Conservation (phyloP, 2,888 invertebrate genomes). For the Branchellion lobata region DNA sequence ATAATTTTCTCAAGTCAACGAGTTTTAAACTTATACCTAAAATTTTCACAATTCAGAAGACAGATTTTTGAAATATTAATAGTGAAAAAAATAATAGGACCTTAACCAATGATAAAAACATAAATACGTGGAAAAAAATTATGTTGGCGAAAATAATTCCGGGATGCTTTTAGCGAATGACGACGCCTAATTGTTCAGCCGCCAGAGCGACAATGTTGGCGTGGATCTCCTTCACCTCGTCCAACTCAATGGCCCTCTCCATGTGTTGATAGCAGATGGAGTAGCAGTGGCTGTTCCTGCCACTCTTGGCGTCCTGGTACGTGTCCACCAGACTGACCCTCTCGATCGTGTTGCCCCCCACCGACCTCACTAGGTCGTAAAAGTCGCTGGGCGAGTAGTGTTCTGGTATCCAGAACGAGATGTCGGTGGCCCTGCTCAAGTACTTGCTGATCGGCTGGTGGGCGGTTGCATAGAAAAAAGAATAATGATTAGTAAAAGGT, state of each 20-base stretch:
- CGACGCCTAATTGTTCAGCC: constrained; percentile 64
- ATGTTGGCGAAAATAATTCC: no score
- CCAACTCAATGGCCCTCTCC: constrained; percentile 81
- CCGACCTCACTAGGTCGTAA: constrained; percentile 82
- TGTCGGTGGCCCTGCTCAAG: constrained; percentile 84
- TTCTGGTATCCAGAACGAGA: constrained; percentile 91
- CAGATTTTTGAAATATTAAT: no score
- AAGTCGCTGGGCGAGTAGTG: constrained; percentile 62
- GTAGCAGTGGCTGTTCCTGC: constrained; percentile 82
- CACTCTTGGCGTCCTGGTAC: constrained; percentile 80
- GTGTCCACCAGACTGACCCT: constrained; percentile 83
- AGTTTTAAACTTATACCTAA: no score
- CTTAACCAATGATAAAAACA: no score
- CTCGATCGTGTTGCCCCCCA: constrained; percentile 90
- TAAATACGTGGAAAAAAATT: no score
- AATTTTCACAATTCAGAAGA: no score
- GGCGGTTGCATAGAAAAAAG: constrained; percentile 9
- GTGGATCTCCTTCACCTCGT: constrained; percentile 84
- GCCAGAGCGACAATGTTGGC: constrained; percentile 71
- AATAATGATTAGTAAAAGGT: background rate
- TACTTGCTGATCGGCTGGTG: constrained; percentile 75
- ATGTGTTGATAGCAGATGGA: constrained; percentile 88
- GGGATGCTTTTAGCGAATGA: constrained; percentile 56
- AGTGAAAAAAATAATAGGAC: no score
- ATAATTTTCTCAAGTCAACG: no score